A percentile compares a stretch with the other conserved stretches of the same genome.
These are phyloP conservation scores for Apis cerana DNA, from an alignment of 1,140 invertebrate species.

Conservation along the genomic window DNA sequence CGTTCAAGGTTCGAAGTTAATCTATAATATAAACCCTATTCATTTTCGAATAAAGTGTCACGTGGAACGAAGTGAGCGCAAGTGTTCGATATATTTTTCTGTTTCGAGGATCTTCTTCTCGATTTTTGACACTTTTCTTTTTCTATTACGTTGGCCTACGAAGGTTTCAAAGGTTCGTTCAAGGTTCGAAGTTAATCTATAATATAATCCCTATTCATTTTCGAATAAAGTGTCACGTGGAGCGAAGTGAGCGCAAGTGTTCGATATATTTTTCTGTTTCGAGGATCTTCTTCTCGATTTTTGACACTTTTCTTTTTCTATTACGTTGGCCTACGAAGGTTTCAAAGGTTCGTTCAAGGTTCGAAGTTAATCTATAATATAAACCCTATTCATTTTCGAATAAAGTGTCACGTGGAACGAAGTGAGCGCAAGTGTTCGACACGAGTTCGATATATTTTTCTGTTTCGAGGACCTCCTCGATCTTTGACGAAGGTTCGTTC, in stretches of 20 bases:
- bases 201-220: background rate
- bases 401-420: background rate
- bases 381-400: too few relatives aligned
- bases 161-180: too few relatives aligned
- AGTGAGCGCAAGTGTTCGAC: background rate
- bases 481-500: background rate
- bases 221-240: background rate
- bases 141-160: too few relatives aligned
- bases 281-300: background rate
- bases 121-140: background rate
- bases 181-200: background rate
- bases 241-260: background rate
- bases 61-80: background rate
- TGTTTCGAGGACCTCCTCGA: background rate
- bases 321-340: too few relatives aligned
- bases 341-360: too few relatives aligned
- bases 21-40: background rate
- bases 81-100: background rate
- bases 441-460: background rate
- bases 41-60: background rate
- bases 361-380: background rate
- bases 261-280: background rate
- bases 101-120: background rate
- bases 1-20: too few relatives aligned
- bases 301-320: background rate